Conservation (phyloP, 2,113 vertebrate genomes). For the Tragelaphus imberbis region DNA sequence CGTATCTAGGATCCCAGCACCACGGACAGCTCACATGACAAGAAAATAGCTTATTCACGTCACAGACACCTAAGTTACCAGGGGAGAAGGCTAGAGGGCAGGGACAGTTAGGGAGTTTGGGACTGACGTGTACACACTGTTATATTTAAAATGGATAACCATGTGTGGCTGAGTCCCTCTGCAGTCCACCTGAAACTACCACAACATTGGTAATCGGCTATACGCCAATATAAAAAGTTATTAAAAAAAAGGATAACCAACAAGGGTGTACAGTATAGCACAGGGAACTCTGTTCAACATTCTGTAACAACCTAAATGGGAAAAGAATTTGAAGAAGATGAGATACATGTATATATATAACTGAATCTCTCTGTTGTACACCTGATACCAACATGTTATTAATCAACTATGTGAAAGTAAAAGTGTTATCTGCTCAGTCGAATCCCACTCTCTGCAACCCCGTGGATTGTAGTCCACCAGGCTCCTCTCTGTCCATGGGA, state of each 20-base stretch:
- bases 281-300: not conserved
- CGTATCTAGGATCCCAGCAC: not conserved
- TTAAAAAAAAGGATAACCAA: not conserved
- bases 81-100: not conserved
- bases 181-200: not conserved
- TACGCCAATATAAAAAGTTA: not conserved
- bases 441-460: not conserved
- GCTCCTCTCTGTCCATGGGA: not conserved
- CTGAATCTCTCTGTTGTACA: not conserved
- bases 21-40: not conserved
- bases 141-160: not conserved
- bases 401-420: not conserved
- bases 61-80: not conserved
- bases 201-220: not conserved
- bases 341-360: not conserved
- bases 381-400: not conserved
- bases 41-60: not conserved
- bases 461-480: accelerated
- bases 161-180: not conserved
- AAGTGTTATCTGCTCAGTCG: not conserved
- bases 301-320: not conserved
- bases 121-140: not conserved
- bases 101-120: not conserved
- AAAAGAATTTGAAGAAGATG: not conserved
- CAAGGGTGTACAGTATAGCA: not conserved